Evolutionary conservation across 2,113 vertebrate genomes (phyloP).

Genomic region (Pomatostomus ruficeps): DNA sequence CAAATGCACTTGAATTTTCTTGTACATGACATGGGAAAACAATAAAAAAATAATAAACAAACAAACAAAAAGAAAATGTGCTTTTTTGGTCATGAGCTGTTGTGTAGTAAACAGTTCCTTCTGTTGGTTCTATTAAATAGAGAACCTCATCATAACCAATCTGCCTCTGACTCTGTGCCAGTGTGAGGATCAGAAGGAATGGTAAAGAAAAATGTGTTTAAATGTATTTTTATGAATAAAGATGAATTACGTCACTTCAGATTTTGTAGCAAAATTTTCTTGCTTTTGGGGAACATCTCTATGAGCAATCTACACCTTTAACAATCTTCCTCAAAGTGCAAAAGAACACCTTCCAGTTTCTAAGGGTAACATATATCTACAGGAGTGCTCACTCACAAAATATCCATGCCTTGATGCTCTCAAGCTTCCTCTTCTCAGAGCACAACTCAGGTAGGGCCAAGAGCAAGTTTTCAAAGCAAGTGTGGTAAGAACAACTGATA

Average conservation of each 20-base stretch:
- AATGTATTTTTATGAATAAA: not conserved
- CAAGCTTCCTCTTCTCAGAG: not conserved
- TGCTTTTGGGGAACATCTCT: not conserved
- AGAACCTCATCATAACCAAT: not conserved
- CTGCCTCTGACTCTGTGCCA: not conserved
- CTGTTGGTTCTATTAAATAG: not conserved
- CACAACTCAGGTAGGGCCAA: not conserved
- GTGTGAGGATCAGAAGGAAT: not conserved
- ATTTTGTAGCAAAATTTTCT: not conserved
- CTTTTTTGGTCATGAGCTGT: not conserved
- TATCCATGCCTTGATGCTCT: rapidly evolving
- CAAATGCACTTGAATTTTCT: not conserved
- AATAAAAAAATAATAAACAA: not conserved
- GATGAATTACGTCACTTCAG: not conserved
- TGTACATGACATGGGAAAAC: not conserved
- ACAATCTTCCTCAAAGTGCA: not conserved
- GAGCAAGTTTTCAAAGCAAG: not conserved
- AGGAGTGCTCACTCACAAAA: not conserved
- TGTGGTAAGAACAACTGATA: not conserved
- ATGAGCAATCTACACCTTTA: not conserved
- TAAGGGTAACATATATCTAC: not conserved
- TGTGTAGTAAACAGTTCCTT: not conserved
- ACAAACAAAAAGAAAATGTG: not conserved
- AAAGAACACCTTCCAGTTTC: not conserved
- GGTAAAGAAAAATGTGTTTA: not conserved